Percentiles rank a stretch among this genome's conserved stretches.
phyloP scores from a whole-genome alignment of 2,113 vertebrate species.

The Gymnorhina tibicen region DNA sequence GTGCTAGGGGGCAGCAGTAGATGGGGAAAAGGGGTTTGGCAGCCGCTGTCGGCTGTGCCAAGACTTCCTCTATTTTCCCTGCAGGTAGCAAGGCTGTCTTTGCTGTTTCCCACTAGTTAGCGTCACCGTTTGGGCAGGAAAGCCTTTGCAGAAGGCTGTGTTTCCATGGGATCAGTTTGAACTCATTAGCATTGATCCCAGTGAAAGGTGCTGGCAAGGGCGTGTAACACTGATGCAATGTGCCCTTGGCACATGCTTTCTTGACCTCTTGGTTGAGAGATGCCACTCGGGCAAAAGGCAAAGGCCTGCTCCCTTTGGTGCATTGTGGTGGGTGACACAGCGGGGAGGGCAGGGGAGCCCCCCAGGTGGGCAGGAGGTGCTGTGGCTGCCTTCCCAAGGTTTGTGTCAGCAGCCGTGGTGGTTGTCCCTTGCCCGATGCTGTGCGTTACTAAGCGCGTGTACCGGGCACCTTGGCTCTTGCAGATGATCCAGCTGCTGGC shows the following conservation, averaged over 20 bases:
- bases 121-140: accelerated
- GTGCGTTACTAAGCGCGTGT: background rate
- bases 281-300: background rate
- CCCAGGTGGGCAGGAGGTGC: background rate
- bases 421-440: background rate
- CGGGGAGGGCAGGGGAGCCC: background rate
- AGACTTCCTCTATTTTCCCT: background rate
- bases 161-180: background rate
- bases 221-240: background rate
- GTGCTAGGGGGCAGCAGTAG: slow-evolving; percentile 11
- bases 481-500: slow-evolving; percentile 91
- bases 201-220: background rate
- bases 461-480: background rate
- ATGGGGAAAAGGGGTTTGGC: background rate
- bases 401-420: accelerated
- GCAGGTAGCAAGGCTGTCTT: background rate
- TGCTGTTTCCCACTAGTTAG: background rate
- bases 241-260: accelerated
- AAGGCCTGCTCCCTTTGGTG: background rate
- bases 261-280: background rate
- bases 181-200: background rate
- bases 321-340: accelerated
- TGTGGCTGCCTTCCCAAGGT: accelerated
- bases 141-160: background rate
- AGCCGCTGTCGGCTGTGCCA: background rate